Evolutionary conservation across 2,888 invertebrate species (phyloP), one percentile per base, ranked within the genome.

Genomic region (Vandiemenella viatica): DNA sequence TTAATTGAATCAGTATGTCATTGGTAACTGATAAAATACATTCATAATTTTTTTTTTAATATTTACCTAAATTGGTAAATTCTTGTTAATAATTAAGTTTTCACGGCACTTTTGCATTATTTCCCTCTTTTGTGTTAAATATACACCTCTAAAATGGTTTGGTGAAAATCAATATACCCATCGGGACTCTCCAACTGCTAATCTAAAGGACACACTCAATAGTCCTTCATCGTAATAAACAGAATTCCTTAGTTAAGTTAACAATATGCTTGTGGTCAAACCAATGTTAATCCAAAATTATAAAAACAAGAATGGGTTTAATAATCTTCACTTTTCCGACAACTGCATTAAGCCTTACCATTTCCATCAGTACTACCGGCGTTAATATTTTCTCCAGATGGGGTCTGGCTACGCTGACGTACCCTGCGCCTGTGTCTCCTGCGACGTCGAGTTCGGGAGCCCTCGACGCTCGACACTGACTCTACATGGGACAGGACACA

Each of bases 381-480:
- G 18, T 19, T 16, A n/a, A n/a, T n/a, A 42, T 16, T 61, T 60
- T 51, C 50, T 41, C 63, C 56, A 58, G 60, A 54, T 18, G 53
- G 54, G 63, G 62, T 56, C 60, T 51, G 49, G 43, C 53, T 53
- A 47, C 50, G 51, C 16, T 50, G 61, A 53, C 65, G 64, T 57
- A 63, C 62, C 55, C 63, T 63, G 47, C 61, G 59, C 54, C 64
- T 64, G 57, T 64, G 63, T 55, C 70, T 63, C 57, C 72, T 62
- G 49, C 66, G 61, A 52, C 62, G 58, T 61, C 63, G 61, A 63
- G 71, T 65, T 67, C 70, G 67, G 68, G 71, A 72, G 68, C 74
- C 67, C 70, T 74, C 77, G 67, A 74, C 70, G 62, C 77, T 74
- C 63, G 75, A 75, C 60, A 75, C 69, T 58, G 74, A 75, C 55